Evolutionary conservation across 2,888 invertebrate species (phyloP).

Genomic region (Nomada hirtipes): DNA sequence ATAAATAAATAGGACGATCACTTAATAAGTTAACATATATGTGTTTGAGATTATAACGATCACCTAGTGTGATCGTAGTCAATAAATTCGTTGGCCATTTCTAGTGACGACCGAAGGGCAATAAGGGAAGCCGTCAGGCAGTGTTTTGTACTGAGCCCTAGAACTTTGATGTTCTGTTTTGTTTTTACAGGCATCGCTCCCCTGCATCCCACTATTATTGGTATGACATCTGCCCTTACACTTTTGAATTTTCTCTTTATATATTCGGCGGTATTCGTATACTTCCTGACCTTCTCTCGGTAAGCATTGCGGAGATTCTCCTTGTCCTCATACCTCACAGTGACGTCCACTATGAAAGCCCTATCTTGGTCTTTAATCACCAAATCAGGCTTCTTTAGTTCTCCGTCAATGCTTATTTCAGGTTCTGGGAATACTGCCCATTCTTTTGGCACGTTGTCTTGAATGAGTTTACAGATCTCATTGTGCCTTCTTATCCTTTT

Average conservation of each 20-base stretch:
- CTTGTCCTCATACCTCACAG: conserved; percentile 20
- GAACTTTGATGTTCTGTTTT: too few species aligned
- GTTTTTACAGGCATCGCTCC: too few species aligned
- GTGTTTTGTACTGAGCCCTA: too few species aligned
- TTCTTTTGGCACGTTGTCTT: neutral
- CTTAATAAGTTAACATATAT: neutral
- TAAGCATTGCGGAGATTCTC: neutral
- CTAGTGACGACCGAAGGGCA: too few species aligned
- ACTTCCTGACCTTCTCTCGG: neutral
- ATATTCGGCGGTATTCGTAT: neutral
- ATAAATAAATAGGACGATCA: neutral
- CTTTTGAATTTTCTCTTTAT: too few species aligned
- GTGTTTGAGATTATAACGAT: neutral
- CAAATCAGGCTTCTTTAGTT: neutral
- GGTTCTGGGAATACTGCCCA: neutral
- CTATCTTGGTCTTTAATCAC: conserved; percentile 25
- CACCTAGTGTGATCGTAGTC: neutral
- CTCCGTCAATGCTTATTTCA: neutral
- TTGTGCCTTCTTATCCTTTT: neutral
- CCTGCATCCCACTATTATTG: too few species aligned
- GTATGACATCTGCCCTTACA: too few species aligned
- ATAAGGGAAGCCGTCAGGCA: neutral
- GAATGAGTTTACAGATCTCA: neutral
- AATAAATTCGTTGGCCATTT: too few species aligned
- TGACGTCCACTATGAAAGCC: conserved; percentile 19